Evolutionary conservation across 2,113 vertebrate genomes (phyloP), one percentile per base, ranked within the genome.

Genomic region (Triplophysa rosa): DNA sequence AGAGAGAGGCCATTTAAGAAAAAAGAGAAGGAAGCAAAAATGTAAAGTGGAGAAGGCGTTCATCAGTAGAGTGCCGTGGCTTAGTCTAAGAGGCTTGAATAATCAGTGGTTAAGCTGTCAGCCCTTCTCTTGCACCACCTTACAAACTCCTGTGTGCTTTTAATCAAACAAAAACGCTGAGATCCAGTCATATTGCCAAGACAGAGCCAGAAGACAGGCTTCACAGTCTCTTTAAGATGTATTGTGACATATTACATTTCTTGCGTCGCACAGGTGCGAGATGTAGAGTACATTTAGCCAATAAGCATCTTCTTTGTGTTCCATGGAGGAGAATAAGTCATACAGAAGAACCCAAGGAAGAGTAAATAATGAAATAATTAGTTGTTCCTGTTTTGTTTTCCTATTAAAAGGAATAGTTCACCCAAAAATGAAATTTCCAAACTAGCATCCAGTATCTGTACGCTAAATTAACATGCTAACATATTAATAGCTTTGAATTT

Each of bases 71-170:
- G 85, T 87, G 88, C 88, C 83, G 84, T 84, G 87, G 91, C 92
- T 92, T 92, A 92, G 87, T 77, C 82, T 92, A 92, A 92, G 91
- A 93, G 87, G 91, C 91, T 92, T 93, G 90, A 92, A 92, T 91
- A 92, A 92, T 93, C 93, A 92, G 89, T 87, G 84, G 88, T 91
- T 92, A 93, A 92, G 91, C 91, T 89, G 90, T 88, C 89, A 86
- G 87, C 83, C 84, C 85, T 89, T 82, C 77, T 84, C 86, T 85
- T 81, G 74, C 88, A 91, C 90, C 90, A 89, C 91, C 89, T 87
- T 86, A 86, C 89, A 84, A 90, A 92, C 89, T 89, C 89, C 88
- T 85, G 87, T 83, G 84, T 24, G 82, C 86, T 89, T 91, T 92
- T 92, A 91, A 92, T 92, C 89, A 90, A 88, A 87, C 63, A 83